These are phyloP conservation scores for Typhlichthys subterraneus DNA, from an alignment of 2,797 vertebrate genomes.

Conservation along the genomic window DNA sequence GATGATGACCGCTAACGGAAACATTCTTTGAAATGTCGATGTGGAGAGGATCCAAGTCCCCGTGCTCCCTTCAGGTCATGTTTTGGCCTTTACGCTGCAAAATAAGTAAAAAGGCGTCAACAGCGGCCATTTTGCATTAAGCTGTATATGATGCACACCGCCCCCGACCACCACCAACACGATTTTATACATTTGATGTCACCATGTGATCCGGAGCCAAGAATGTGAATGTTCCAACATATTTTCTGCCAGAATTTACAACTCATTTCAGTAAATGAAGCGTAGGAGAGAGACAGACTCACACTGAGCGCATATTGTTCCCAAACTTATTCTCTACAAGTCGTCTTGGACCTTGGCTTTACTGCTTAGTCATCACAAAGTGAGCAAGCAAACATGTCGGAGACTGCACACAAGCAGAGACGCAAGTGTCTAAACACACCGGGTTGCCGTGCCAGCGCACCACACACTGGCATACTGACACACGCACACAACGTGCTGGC, in stretches of 20 bases:
- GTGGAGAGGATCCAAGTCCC: not conserved
- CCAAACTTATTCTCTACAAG: slow-evolving; percentile 41
- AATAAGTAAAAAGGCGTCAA: slow-evolving; percentile 9
- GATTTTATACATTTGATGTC: slow-evolving; percentile 17
- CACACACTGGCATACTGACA: not conserved
- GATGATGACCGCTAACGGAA: slow-evolving; percentile 7
- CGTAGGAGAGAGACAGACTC: not conserved
- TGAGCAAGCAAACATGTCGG: slow-evolving; percentile 47
- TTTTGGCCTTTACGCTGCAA: not conserved
- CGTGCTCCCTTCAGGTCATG: not conserved
- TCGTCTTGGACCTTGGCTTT: slow-evolving; percentile 64
- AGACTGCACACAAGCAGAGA: slow-evolving; percentile 40
- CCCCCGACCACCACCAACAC: not conserved
- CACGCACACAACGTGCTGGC: not conserved
- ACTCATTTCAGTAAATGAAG: slow-evolving; percentile 14
- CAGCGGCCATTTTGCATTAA: slow-evolving; percentile 11
- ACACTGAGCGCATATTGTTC: not conserved
- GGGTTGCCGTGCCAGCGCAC: not conserved
- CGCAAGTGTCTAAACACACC: slow-evolving; percentile 35
- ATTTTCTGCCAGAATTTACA: slow-evolving; percentile 36
- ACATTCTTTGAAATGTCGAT: not conserved
- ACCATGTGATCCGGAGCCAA: slow-evolving; percentile 12
- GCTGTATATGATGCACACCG: slow-evolving; percentile 15
- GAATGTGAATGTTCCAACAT: slow-evolving; percentile 33
- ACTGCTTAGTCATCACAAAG: slow-evolving; percentile 69